Percentiles rank a stretch among this genome's conserved stretches.
phyloP scores from a whole-genome alignment of 2,113 vertebrate genomes.

The Mustela nigripes region DNA sequence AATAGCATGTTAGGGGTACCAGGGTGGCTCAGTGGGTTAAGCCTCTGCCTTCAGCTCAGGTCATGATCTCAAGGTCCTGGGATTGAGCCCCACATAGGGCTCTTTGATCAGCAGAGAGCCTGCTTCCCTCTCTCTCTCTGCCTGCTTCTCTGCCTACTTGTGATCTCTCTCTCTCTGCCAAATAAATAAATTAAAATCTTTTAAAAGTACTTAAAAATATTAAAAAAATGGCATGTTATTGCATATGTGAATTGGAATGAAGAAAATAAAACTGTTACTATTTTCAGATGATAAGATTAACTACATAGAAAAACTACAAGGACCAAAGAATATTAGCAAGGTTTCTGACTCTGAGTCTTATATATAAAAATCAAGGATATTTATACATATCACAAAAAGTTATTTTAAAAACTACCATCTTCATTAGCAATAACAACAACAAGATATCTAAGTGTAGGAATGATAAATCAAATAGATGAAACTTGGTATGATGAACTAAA shows the following conservation, averaged over 20 bases:
- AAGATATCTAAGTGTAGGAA: background rate
- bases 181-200: too few relatives aligned
- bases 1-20: background rate
- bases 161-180: too few relatives aligned
- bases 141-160: too few relatives aligned
- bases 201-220: too few relatives aligned
- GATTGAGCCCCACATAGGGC: too few relatives aligned
- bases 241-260: background rate
- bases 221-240: background rate
- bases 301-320: background rate
- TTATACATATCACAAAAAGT: background rate
- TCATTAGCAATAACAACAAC: background rate
- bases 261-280: background rate
- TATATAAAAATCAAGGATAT: background rate
- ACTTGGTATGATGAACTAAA: background rate
- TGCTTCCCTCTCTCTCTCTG: too few relatives aligned
- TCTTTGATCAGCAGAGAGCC: too few relatives aligned
- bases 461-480: background rate
- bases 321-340: background rate
- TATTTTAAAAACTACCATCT: background rate
- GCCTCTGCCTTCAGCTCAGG: too few relatives aligned
- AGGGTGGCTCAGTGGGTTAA: too few relatives aligned
- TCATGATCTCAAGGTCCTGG: too few relatives aligned
- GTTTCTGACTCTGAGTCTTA: background rate
- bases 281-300: background rate